Percentiles rank a stretch among this genome's conserved stretches.
These are phyloP conservation scores for Anarhynchus alexandrinus DNA, from an alignment of 2,113 vertebrate species.

Conservation along the genomic window DNA sequence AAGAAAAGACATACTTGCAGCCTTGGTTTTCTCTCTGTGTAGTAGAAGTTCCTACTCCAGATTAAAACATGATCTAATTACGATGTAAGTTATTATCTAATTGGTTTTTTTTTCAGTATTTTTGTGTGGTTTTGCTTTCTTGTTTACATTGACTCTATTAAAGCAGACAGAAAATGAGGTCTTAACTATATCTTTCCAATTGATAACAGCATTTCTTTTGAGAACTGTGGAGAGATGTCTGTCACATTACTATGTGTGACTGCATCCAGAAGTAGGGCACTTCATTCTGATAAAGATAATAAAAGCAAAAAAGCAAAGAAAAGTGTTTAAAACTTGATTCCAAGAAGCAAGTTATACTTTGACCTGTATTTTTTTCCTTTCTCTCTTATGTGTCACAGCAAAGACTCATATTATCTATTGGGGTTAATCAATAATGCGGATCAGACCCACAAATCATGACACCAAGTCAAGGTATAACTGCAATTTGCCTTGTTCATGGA, in stretches of 20 bases:
- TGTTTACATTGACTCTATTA: background rate
- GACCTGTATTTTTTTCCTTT: background rate
- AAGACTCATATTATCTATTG: background rate
- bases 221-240: background rate
- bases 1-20: background rate
- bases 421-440: background rate
- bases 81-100: background rate
- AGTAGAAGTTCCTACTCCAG: background rate
- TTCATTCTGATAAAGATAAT: background rate
- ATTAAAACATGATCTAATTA: background rate
- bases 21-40: background rate
- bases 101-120: background rate
- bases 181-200: background rate
- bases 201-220: background rate
- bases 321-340: background rate
- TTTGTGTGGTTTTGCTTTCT: background rate
- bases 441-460: background rate
- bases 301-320: background rate
- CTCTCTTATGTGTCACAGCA: background rate
- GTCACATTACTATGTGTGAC: background rate
- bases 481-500: background rate
- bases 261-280: background rate
- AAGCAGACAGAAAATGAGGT: background rate
- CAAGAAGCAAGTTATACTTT: background rate
- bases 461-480: background rate